phyloP scores from a whole-genome alignment of 1,140 invertebrate genomes.

The Drosophila kurseongensis region DNA sequence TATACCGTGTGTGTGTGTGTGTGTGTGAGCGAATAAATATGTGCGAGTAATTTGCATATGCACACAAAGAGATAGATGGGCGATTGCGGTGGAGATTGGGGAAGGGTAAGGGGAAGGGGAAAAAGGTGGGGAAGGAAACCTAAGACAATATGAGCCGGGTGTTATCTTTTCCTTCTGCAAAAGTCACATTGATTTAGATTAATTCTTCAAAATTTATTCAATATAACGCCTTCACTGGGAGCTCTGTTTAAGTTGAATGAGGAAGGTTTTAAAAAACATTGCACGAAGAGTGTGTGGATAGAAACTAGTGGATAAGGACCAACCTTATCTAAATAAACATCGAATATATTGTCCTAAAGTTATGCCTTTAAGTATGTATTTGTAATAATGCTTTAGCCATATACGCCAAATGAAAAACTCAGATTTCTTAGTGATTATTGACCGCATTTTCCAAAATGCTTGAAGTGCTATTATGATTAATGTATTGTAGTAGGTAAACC shows the following conservation, averaged over 20 bases:
- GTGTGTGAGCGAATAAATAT: constrained; percentile 39
- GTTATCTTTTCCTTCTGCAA: not conserved
- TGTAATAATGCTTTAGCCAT: too few relatives aligned
- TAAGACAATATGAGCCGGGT: constrained; percentile 35
- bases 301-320: too few relatives aligned
- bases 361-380: too few relatives aligned
- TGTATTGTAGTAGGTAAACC: too few relatives aligned
- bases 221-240: not conserved
- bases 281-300: too few relatives aligned
- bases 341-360: too few relatives aligned
- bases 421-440: too few relatives aligned
- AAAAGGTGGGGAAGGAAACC: not conserved
- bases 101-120: not conserved
- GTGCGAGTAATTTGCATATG: constrained; percentile 42
- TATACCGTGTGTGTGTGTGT: constrained; percentile 6
- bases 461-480: too few relatives aligned
- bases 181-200: constrained; percentile 23
- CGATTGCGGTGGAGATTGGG: constrained; percentile 5
- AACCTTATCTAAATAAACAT: too few relatives aligned
- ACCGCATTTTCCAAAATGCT: too few relatives aligned
- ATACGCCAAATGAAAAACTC: too few relatives aligned
- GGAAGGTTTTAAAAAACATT: too few relatives aligned
- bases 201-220: constrained; percentile 33
- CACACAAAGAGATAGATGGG: constrained; percentile 25
- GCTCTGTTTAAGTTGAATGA: not conserved